phyloP scores from a whole-genome alignment of 2,113 vertebrate genomes.

The Beaufortia kweichowensis region DNA sequence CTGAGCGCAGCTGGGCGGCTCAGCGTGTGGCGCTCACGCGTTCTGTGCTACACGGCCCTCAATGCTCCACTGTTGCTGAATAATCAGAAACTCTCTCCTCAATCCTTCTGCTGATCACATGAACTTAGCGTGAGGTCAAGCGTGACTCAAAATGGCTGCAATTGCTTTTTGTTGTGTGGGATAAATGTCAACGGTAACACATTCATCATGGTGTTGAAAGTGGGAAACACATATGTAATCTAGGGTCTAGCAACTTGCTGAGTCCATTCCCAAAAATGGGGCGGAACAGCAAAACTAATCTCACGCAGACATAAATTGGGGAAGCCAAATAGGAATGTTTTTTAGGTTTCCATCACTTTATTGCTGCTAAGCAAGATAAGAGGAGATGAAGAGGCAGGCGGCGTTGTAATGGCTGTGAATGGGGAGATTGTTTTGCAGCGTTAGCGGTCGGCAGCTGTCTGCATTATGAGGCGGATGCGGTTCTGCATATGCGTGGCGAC shows the following conservation, averaged over 20 bases:
- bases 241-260: background rate
- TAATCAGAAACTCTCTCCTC: conserved; percentile 44
- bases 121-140: background rate
- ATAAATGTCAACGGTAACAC: background rate
- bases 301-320: conserved; percentile 26
- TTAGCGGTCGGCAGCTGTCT: conserved; percentile 32
- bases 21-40: conserved; percentile 15
- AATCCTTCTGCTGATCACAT: conserved; percentile 19
- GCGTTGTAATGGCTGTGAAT: conserved; percentile 36
- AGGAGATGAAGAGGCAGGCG: conserved; percentile 18
- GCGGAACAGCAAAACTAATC: background rate
- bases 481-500: conserved; percentile 20
- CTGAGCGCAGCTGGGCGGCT: conserved; percentile 34
- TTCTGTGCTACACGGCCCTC: conserved; percentile 19
- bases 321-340: background rate
- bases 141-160: conserved; percentile 43
- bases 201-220: background rate
- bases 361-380: conserved; percentile 28
- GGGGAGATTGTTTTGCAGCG: conserved; percentile 28
- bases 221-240: background rate
- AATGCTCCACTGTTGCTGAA: conserved; percentile 31
- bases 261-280: background rate
- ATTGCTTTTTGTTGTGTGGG: conserved; percentile 16
- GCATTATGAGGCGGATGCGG: conserved; percentile 29
- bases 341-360: conserved; percentile 34